Conservation (phyloP, 2,113 vertebrate genomes). For the Podocnemis expansa region DNA sequence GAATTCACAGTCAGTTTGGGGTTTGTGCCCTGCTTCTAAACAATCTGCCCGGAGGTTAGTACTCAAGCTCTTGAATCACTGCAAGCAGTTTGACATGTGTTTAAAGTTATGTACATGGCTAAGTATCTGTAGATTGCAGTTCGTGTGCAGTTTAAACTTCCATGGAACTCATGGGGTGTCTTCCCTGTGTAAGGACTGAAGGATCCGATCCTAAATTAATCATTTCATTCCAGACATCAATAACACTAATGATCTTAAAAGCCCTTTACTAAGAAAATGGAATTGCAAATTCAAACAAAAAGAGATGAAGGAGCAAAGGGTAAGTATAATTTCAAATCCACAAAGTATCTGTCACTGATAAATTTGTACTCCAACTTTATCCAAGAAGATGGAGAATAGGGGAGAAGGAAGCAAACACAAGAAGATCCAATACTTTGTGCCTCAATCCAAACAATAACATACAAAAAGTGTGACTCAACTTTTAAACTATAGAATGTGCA, state of each 20-base stretch:
- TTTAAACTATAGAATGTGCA: neutral
- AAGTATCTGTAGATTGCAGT: neutral
- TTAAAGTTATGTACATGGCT: neutral
- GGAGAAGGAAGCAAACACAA: neutral
- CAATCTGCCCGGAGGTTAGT: neutral
- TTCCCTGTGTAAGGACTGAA: neutral
- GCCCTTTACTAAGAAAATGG: neutral
- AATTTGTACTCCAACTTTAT: neutral
- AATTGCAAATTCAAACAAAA: neutral
- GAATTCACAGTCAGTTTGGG: neutral
- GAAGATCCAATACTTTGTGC: neutral
- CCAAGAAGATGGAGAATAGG: neutral
- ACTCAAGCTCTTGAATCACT: neutral
- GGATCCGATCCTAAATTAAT: neutral
- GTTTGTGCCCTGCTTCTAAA: neutral
- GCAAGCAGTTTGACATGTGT: neutral
- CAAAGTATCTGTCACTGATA: neutral
- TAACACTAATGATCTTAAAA: neutral
- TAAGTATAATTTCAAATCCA: neutral
- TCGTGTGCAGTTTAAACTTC: neutral
- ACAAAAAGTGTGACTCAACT: neutral
- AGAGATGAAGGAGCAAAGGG: neutral
- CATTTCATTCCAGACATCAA: neutral
- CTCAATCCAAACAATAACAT: neutral
- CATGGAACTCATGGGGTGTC: neutral